phyloP scores from a whole-genome alignment of 2,113 vertebrate genomes.

The Anolis sagrei region DNA sequence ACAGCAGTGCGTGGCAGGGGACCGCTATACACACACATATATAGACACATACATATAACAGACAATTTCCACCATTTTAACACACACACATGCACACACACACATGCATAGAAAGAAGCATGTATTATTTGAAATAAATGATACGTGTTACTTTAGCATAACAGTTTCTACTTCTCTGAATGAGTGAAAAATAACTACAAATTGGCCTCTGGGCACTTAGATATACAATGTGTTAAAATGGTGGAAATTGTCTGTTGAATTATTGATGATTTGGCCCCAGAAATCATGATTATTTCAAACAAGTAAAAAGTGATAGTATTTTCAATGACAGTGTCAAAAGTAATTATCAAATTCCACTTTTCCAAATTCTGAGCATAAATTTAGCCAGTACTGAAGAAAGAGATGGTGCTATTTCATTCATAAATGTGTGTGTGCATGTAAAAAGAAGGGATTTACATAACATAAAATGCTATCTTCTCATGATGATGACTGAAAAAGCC shows the following conservation, averaged over 20 bases:
- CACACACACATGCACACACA: too few relatives aligned
- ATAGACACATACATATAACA: too few relatives aligned
- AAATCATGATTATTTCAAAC: slow-evolving; percentile 23
- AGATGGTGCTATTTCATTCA: background rate
- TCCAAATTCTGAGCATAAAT: background rate
- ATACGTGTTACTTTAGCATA: slow-evolving; percentile 1
- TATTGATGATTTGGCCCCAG: slow-evolving; percentile 10
- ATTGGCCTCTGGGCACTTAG: slow-evolving; percentile 19
- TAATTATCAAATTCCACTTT: slow-evolving; percentile 1
- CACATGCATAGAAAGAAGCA: background rate
- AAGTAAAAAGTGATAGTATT: slow-evolving; percentile 11
- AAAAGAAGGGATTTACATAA: background rate
- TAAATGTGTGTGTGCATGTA: too few relatives aligned
- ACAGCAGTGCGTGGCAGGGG: too few relatives aligned
- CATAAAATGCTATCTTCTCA: background rate
- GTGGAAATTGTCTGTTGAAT: slow-evolving; percentile 17
- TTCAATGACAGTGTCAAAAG: slow-evolving; percentile 16
- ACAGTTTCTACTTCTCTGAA: slow-evolving; percentile 11
- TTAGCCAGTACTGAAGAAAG: background rate
- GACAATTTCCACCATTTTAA: too few relatives aligned
- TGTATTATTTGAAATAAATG: slow-evolving; percentile 17
- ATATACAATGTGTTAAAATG: slow-evolving; percentile 5
- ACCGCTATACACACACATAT: too few relatives aligned
- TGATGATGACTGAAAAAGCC: background rate
- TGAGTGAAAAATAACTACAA: slow-evolving; percentile 14